phyloP scores from a whole-genome alignment of 2,797 vertebrate species.

The Tenualosa ilisha region DNA sequence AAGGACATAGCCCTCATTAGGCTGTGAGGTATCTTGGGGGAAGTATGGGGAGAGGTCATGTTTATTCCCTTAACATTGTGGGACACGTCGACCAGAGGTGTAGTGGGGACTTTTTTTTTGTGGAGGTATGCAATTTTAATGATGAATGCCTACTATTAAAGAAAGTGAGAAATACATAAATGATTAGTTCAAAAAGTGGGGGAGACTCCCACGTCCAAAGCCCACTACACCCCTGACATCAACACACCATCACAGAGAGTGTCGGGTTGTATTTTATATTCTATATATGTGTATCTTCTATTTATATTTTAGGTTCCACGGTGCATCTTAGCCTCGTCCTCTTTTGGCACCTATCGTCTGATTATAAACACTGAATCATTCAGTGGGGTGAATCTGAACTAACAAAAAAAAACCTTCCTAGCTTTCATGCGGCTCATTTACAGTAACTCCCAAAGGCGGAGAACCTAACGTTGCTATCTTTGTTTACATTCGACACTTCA shows the following conservation, averaged over 20 bases:
- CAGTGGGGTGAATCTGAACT: slow-evolving; percentile 56
- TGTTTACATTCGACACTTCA: neutral
- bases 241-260: slow-evolving; percentile 70
- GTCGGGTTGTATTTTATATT: slow-evolving; percentile 58
- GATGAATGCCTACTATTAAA: too few relatives aligned
- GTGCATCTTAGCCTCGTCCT: neutral
- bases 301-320: too few relatives aligned
- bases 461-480: neutral
- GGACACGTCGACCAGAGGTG: slow-evolving; percentile 60
- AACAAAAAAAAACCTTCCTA: neutral
- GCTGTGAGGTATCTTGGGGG: slow-evolving; percentile 61
- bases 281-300: neutral
- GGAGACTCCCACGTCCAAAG: too few relatives aligned
- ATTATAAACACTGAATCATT: slow-evolving; percentile 73
- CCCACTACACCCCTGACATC: slow-evolving; percentile 49
- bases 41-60: slow-evolving; percentile 63
- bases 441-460: neutral
- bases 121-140: too few relatives aligned
- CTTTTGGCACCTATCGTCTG: slow-evolving; percentile 59
- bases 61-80: slow-evolving; percentile 68
- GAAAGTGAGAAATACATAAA: too few relatives aligned
- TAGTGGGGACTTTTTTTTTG: too few relatives aligned
- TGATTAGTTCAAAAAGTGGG: too few relatives aligned
- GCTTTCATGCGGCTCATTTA: neutral
- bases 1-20: slow-evolving; percentile 67